Percentiles rank a stretch among this genome's conserved stretches.
Conservation (phyloP, 1,140 invertebrate species). For the Drepana arcuata region DNA sequence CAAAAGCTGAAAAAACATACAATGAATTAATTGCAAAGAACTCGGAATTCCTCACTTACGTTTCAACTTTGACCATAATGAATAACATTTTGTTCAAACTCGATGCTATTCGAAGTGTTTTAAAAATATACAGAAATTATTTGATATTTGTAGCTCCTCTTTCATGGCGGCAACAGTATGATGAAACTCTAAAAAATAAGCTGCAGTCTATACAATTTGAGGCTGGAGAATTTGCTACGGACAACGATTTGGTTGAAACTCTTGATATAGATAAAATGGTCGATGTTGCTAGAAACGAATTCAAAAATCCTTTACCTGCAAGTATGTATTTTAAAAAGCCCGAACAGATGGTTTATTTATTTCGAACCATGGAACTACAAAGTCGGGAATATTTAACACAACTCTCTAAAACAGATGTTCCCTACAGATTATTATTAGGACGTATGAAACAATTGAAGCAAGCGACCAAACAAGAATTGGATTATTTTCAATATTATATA, state of each 20-base stretch:
- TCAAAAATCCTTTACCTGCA: slow-evolving; percentile 51
- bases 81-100: slow-evolving; percentile 75
- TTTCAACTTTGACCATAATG: slow-evolving; percentile 61
- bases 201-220: slow-evolving; percentile 47
- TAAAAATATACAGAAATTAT: slow-evolving; percentile 78
- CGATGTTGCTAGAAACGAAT: slow-evolving; percentile 51
- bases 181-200: slow-evolving; percentile 41
- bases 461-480: slow-evolving; percentile 42
- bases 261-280: slow-evolving; percentile 58
- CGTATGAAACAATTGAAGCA: slow-evolving; percentile 60
- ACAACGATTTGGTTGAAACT: slow-evolving; percentile 51
- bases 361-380: slow-evolving; percentile 76
- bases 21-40: slow-evolving; percentile 65
- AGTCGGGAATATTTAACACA: slow-evolving; percentile 77
- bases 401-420: slow-evolving; percentile 73
- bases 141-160: slow-evolving; percentile 75
- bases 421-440: slow-evolving; percentile 68
- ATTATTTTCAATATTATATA: slow-evolving; percentile 63
- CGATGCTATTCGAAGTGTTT: slow-evolving; percentile 75
- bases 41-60: slow-evolving; percentile 66
- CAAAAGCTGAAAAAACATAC: slow-evolving; percentile 67
- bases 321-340: slow-evolving; percentile 74
- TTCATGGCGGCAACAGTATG: slow-evolving; percentile 71
- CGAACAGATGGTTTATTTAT: slow-evolving; percentile 72
- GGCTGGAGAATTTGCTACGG: slow-evolving; percentile 38